Evolutionary conservation across 2,113 vertebrate species (phyloP).

Genomic region (Camelus bactrianus): DNA sequence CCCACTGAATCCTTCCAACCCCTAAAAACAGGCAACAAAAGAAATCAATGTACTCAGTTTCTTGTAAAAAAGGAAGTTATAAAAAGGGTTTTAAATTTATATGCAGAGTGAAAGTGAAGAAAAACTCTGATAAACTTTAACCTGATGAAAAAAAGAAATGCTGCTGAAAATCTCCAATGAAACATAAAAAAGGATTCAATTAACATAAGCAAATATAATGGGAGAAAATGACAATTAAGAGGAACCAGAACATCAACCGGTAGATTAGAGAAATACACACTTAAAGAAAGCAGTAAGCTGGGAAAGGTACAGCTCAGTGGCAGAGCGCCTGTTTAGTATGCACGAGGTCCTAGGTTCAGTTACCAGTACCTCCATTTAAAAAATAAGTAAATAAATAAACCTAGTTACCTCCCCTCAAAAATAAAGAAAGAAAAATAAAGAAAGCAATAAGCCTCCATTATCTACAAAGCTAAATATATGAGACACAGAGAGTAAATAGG

Average conservation of each 20-base stretch:
- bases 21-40: neutral
- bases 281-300: neutral
- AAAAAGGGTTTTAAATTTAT: neutral
- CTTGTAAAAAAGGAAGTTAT: neutral
- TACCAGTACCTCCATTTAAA: too few relatives aligned
- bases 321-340: too few relatives aligned
- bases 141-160: constrained; percentile 2
- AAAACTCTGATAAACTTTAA: neutral
- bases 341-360: too few relatives aligned
- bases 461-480: neutral
- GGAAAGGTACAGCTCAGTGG: too few relatives aligned
- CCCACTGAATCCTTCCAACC: neutral
- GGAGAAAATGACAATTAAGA: neutral
- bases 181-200: constrained; percentile 12
- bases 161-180: neutral
- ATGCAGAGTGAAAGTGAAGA: neutral
- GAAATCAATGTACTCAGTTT: neutral
- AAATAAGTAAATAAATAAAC: too few relatives aligned
- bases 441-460: neutral
- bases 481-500: neutral
- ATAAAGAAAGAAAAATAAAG: neutral
- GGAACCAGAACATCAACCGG: neutral
- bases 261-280: neutral
- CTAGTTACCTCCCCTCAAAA: too few relatives aligned
- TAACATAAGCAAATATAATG: neutral